Evolutionary conservation across 2,888 invertebrate genomes (phyloP).

Genomic region (Epinotia ramella): DNA sequence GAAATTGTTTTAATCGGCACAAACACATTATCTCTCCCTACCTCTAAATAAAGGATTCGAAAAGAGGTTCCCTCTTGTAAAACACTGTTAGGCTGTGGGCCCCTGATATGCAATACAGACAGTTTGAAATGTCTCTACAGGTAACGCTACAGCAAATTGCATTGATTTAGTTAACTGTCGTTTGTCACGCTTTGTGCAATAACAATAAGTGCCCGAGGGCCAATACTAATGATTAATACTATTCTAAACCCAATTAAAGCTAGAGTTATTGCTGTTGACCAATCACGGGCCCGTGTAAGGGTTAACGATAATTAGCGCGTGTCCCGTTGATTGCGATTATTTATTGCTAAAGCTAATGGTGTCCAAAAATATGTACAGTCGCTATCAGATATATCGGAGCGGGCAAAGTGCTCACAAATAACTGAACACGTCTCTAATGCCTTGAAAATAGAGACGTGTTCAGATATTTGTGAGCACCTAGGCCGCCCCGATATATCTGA

Average conservation of each 20-base stretch:
- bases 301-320: slow-evolving; percentile 20
- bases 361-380: neutral
- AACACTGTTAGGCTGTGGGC: no score
- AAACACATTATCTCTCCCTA: no score
- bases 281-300: slow-evolving; percentile 16
- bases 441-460: no score
- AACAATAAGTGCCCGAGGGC: slow-evolving; percentile 1
- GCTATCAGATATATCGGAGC: no score
- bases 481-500: no score
- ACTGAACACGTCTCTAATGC: no score
- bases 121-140: neutral
- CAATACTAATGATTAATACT: slow-evolving; percentile 14
- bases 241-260: slow-evolving; percentile 14
- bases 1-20: no score
- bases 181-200: neutral
- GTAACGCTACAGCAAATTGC: neutral
- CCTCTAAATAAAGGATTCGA: no score
- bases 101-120: no score
- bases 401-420: no score
- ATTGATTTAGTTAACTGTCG: neutral
- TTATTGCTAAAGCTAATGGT: neutral
- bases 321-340: neutral
- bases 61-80: no score
- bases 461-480: no score
- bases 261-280: slow-evolving; percentile 15